phyloP scores from a whole-genome alignment of 2,797 vertebrate species.

The Cuniculus paca region DNA sequence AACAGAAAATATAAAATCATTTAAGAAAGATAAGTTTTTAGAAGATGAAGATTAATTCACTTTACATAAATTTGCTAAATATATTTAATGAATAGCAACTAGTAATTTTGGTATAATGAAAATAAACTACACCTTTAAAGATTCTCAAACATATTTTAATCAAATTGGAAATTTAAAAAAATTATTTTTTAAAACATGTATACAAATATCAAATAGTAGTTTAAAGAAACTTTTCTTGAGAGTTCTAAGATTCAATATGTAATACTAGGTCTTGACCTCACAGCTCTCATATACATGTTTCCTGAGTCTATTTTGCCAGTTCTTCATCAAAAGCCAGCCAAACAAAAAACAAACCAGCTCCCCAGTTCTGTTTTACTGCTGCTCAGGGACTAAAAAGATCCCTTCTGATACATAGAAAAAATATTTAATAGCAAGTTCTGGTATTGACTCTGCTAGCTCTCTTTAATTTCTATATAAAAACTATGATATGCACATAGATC shows the following conservation, averaged over 20 bases:
- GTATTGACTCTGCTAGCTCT: background rate
- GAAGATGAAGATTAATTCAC: constrained; percentile 40
- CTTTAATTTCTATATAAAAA: constrained; percentile 56
- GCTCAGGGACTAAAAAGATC: constrained; percentile 39
- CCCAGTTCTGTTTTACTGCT: constrained; percentile 53
- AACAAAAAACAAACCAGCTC: constrained; percentile 8
- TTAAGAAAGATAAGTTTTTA: constrained; percentile 47
- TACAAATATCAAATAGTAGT: constrained; percentile 29
- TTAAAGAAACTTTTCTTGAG: constrained; percentile 14
- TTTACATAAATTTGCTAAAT: constrained; percentile 46
- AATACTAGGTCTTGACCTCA: constrained; percentile 37
- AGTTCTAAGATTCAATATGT: constrained; percentile 37
- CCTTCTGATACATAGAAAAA: constrained; percentile 44
- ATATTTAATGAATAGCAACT: constrained; percentile 32
- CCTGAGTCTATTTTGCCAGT: background rate
- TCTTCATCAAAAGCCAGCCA: constrained; percentile 57
- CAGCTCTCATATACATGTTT: background rate
- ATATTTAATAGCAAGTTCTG: constrained; percentile 33
- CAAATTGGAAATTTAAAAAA: constrained; percentile 58
- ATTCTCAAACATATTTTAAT: constrained; percentile 53
- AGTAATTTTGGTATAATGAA: constrained; percentile 60
- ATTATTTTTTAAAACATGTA: constrained; percentile 56
- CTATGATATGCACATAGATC: background rate
- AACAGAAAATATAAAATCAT: constrained; percentile 59
- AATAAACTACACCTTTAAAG: constrained; percentile 82